Evolutionary conservation across 2,888 invertebrate genomes (phyloP), one percentile per base, ranked within the genome.

Genomic region (Sesia apiformis): DNA sequence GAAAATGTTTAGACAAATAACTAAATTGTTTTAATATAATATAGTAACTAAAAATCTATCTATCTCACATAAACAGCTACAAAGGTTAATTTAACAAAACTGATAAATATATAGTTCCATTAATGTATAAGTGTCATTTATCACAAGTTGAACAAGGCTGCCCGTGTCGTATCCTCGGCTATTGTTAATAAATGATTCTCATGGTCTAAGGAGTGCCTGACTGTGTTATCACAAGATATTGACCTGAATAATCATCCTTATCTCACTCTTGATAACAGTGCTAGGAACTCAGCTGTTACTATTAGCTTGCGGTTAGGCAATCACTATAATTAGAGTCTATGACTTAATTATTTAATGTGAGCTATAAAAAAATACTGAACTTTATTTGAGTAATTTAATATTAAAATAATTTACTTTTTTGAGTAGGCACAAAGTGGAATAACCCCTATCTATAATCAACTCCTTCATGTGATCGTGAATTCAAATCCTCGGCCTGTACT

Each of bases 201-300:
- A 23, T 23, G 23, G 23, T 23, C 23, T 23, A 23, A 23, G 56
- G 54, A 53, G 53, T 53, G 49, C n/a, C 40, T 46, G n/a, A 3
- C 40, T 39, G 43, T 64, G 60, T 69, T 83, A 83, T 85, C 83
- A 66, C 57, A 57, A 83, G 82, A 84, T 86, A 81, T 78, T 84
- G 84, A 85, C 85, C 84, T 83, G 72, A 81, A 82, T 85, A 77
- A 71, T 70, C 72, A 68, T 60, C 63, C 64, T 82, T 84, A 85
- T 85, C 84, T 69, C 4, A 3, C 39, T 43, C 54, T 51, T 68
- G 80, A 79, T 79, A 84, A 80, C 40, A 60, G 46, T 53, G 57
- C 51, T 54, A 54, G 55, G 57, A 66, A 65, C 63, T 66, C 41
- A 52, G 52, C 57, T 58, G 69, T 67, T 60, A 60, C 67, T 72